These are phyloP conservation scores for Ennomos quercinarius DNA, from an alignment of 2,888 invertebrate species.

Conservation along the genomic window DNA sequence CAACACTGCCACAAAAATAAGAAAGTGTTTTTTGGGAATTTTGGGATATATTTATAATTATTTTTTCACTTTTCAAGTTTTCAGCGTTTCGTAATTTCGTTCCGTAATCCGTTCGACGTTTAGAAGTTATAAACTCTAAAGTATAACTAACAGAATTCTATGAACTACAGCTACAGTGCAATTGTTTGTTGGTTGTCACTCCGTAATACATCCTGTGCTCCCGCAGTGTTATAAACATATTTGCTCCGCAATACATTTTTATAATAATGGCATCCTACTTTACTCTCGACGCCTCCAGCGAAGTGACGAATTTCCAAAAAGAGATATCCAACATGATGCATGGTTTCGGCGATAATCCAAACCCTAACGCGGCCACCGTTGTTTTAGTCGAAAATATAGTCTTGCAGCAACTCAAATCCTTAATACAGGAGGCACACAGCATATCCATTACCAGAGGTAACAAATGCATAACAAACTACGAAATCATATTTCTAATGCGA, in stretches of 20 bases:
- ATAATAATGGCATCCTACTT: constrained; percentile 73
- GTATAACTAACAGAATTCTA: too few species aligned
- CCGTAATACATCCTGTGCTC: too few species aligned
- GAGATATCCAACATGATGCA: constrained; percentile 96
- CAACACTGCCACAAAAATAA: too few species aligned
- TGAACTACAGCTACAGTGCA: too few species aligned
- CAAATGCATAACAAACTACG: constrained; percentile 84
- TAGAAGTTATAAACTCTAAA: too few species aligned
- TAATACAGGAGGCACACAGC: constrained; percentile 91
- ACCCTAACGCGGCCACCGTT: constrained; percentile 93
- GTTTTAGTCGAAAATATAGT: constrained; percentile 93
- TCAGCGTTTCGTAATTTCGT: too few species aligned
- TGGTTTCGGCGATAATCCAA: constrained; percentile 95
- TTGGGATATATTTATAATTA: too few species aligned
- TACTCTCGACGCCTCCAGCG: constrained; percentile 64
- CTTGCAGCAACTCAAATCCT: constrained; percentile 90
- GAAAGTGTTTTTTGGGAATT: too few species aligned
- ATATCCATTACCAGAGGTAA: constrained; percentile 87
- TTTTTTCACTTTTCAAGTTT: too few species aligned
- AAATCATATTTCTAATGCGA: constrained; percentile 93
- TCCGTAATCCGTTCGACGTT: too few species aligned
- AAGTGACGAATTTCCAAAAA: constrained; percentile 81
- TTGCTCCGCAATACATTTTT: background rate
- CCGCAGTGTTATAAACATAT: background rate
- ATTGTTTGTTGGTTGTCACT: background rate